These are phyloP conservation scores for Bos javanicus DNA, from an alignment of 2,113 vertebrate genomes.

Conservation along the genomic window DNA sequence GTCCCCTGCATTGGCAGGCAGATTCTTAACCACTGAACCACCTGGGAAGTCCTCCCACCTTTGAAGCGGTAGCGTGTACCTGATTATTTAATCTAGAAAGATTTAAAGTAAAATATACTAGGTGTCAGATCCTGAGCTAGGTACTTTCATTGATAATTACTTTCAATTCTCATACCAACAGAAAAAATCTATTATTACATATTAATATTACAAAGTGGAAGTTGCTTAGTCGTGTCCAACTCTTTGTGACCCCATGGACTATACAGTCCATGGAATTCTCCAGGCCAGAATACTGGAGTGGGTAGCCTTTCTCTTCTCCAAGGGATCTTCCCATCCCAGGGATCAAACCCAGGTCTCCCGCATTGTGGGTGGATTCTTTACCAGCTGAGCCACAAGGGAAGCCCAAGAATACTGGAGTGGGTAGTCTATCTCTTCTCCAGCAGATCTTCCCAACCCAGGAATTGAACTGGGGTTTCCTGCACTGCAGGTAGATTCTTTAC, in stretches of 20 bases:
- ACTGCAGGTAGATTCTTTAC: neutral
- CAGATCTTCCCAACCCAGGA: neutral
- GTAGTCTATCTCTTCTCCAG: neutral
- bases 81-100: neutral
- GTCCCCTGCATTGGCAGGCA: neutral
- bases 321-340: neutral
- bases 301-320: neutral
- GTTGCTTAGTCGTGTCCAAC: accelerated
- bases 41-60: neutral
- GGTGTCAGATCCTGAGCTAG: neutral
- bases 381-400: neutral
- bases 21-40: neutral
- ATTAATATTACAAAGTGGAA: neutral
- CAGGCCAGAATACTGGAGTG: neutral
- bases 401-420: neutral
- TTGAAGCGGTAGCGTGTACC: neutral
- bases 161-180: neutral
- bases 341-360: accelerated
- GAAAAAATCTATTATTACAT: neutral
- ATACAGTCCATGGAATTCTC: neutral
- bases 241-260: neutral
- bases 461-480: neutral
- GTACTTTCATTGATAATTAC: neutral
- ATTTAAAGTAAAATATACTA: neutral
- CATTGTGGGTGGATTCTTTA: neutral